Percentiles rank a stretch among this genome's conserved stretches.
Conservation (phyloP, 2,113 vertebrate species). For the Aplodontia rufa region DNA sequence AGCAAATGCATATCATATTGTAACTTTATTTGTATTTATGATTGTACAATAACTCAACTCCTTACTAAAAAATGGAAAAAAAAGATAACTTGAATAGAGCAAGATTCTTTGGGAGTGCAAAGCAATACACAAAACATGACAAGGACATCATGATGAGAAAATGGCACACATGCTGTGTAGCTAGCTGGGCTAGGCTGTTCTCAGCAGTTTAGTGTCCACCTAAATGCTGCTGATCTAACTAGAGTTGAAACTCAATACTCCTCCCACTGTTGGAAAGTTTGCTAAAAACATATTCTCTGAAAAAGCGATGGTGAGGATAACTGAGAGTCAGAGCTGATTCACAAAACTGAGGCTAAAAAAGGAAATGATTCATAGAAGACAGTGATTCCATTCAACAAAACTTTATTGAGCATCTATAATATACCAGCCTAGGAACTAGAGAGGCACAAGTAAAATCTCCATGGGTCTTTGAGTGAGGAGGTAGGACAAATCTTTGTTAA, state of each 20-base stretch:
- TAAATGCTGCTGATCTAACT: background rate
- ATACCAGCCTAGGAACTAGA: background rate
- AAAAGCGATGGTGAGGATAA: constrained; percentile 38
- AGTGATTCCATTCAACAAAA: constrained; percentile 21
- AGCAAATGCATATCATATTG: too few species aligned
- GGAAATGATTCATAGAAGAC: constrained; percentile 59
- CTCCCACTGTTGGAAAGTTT: background rate
- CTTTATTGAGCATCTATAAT: constrained; percentile 10
- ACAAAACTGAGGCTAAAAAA: constrained; percentile 50
- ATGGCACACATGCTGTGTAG: background rate
- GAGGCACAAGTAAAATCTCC: background rate
- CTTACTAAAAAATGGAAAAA: too few species aligned
- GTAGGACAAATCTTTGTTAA: background rate
- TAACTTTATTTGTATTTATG: too few species aligned
- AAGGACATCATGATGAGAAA: background rate
- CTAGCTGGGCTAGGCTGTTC: background rate
- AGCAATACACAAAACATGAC: background rate
- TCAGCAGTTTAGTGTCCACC: background rate
- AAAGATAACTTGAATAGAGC: too few species aligned
- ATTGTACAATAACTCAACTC: too few species aligned
- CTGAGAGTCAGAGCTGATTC: constrained; percentile 53
- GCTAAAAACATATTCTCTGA: background rate
- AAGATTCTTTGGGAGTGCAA: background rate
- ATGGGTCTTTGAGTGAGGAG: background rate
- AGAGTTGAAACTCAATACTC: background rate